phyloP scores from a whole-genome alignment of 2,797 vertebrate species.

The Brotula barbata region DNA sequence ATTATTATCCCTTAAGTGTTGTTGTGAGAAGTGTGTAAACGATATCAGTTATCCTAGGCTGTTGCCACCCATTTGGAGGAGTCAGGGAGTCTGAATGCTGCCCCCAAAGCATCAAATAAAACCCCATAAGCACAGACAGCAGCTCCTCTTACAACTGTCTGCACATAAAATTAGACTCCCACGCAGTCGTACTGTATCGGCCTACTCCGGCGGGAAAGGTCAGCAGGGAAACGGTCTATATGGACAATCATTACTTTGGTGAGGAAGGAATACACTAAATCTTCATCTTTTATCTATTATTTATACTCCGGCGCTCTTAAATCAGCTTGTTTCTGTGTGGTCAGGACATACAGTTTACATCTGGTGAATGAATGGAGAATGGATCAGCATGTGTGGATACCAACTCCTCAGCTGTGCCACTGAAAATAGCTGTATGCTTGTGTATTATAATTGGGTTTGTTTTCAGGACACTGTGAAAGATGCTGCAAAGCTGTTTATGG shows the following conservation, averaged over 20 bases:
- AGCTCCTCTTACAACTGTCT: slow-evolving; percentile 72
- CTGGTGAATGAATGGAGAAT: slow-evolving; percentile 2
- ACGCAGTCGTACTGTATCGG: slow-evolving; percentile 30
- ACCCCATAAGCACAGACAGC: slow-evolving; percentile 49
- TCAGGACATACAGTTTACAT: not conserved
- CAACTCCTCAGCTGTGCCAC: not conserved
- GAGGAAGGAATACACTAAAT: slow-evolving; percentile 11
- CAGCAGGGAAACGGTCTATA: slow-evolving; percentile 33
- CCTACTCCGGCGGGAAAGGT: slow-evolving; percentile 26
- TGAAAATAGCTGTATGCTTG: not conserved
- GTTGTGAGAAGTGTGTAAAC: not conserved
- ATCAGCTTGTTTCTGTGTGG: slow-evolving; percentile 1
- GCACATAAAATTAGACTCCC: slow-evolving; percentile 61
- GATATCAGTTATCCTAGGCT: slow-evolving; percentile 12
- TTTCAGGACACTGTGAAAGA: slow-evolving; percentile 59
- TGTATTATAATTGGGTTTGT: not conserved
- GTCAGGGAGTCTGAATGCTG: slow-evolving; percentile 32
- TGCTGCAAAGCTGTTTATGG: slow-evolving; percentile 51
- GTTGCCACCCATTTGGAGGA: slow-evolving; percentile 39
- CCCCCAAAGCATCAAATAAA: slow-evolving; percentile 34
- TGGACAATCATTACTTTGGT: slow-evolving; percentile 53
- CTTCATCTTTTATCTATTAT: not conserved
- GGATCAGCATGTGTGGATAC: not conserved
- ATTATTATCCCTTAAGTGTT: no score
- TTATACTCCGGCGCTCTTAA: not conserved